Evolutionary conservation across 2,797 vertebrate species (phyloP).

Genomic region (Fringilla coelebs): DNA sequence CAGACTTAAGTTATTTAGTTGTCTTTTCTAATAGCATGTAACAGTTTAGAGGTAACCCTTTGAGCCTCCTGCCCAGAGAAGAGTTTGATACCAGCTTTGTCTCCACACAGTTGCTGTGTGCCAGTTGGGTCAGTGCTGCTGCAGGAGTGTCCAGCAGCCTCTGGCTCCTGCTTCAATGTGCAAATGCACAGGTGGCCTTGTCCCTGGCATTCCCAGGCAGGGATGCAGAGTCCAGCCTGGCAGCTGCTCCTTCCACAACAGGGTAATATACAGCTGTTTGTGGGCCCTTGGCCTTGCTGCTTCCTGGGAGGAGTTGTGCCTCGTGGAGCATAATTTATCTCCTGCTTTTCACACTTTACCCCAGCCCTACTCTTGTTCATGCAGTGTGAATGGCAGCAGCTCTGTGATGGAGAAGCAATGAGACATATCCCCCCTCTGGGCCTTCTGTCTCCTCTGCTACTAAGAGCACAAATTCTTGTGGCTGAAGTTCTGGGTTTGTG

Average conservation of each 20-base stretch:
- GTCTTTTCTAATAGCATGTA: not conserved
- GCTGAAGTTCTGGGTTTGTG: not conserved
- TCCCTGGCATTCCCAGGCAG: not conserved
- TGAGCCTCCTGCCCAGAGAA: not conserved
- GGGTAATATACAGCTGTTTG: not conserved
- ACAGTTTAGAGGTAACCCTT: not conserved
- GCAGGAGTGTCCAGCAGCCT: not conserved
- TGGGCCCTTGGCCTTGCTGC: not conserved
- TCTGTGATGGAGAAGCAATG: slow-evolving; percentile 42
- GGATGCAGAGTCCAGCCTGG: not conserved
- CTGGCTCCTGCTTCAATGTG: not conserved
- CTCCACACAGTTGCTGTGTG: not conserved
- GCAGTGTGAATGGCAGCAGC: slow-evolving; percentile 45
- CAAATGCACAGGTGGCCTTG: not conserved
- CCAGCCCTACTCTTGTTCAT: not conserved
- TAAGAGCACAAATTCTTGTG: not conserved
- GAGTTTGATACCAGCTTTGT: not conserved
- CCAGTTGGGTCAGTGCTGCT: not conserved
- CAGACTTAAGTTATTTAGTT: not conserved
- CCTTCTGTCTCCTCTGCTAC: slow-evolving; percentile 18
- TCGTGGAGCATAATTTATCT: slow-evolving; percentile 31
- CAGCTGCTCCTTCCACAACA: not conserved
- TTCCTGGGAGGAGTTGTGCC: slow-evolving; percentile 10
- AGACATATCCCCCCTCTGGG: slow-evolving; percentile 27
- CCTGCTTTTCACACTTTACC: not conserved